A percentile compares a stretch with the other conserved stretches of the same genome.
These are phyloP conservation scores for Esox masquinongy DNA, from an alignment of 2,797 vertebrate species.

Conservation along the genomic window DNA sequence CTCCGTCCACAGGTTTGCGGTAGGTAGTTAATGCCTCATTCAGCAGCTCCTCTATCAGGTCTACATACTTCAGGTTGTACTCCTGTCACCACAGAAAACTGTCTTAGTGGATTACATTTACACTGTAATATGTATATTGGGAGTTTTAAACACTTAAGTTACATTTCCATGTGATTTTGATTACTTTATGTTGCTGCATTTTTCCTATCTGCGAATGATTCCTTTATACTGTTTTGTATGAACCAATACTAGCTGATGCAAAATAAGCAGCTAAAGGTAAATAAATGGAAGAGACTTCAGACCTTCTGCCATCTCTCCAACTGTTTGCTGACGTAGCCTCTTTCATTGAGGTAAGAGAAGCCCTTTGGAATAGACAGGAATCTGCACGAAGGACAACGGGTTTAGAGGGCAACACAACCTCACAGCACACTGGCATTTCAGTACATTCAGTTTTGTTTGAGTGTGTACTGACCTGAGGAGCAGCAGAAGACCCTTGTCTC, in stretches of 20 bases:
- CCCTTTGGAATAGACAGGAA: conserved; percentile 99
- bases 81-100: conserved; percentile 70
- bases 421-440: neutral
- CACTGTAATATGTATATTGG: neutral
- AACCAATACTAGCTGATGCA: neutral
- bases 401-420: neutral
- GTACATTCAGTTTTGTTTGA: neutral
- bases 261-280: neutral
- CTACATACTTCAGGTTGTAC: conserved; percentile 97
- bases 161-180: neutral
- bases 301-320: conserved; percentile 99
- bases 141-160: neutral
- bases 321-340: conserved; percentile 96
- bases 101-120: neutral
- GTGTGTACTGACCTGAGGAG: conserved; percentile 84
- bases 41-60: conserved; percentile 95
- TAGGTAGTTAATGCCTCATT: conserved; percentile 99
- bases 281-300: conserved; percentile 27
- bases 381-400: conserved; percentile 67
- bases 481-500: conserved; percentile 95
- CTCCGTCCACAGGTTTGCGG: conserved; percentile 95
- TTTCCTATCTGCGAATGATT: neutral
- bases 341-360: conserved; percentile 97
- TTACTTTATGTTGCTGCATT: neutral
- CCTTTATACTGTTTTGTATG: neutral